phyloP scores from a whole-genome alignment of 2,888 invertebrate genomes.

The Horisme vitalbata region DNA sequence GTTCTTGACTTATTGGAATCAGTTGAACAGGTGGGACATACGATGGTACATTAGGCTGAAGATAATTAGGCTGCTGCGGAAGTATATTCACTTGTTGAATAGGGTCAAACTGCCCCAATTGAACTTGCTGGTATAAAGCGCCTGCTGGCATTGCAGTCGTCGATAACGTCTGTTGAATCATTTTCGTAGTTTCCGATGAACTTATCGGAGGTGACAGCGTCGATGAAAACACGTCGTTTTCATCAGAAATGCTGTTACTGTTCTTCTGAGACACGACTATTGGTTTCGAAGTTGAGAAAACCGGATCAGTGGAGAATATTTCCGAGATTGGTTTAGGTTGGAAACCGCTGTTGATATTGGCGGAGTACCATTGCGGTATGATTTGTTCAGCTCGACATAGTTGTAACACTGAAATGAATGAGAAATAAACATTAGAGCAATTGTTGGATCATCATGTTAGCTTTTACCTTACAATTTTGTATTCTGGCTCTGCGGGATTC shows the following conservation, averaged over 20 bases:
- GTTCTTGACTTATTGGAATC: neutral
- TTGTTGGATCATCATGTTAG: too few species aligned
- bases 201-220: conserved; percentile 34
- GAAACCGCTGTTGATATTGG: conserved; percentile 68
- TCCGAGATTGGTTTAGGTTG: conserved; percentile 70
- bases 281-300: conserved; percentile 57
- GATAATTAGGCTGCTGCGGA: conserved; percentile 12
- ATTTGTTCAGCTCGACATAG: conserved; percentile 67
- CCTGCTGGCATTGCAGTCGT: conserved; percentile 28
- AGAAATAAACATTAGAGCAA: neutral
- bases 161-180: conserved; percentile 4
- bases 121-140: conserved; percentile 13
- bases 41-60: conserved; percentile 10
- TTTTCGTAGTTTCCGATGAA: conserved; percentile 8
- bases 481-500: too few species aligned
- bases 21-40: conserved; percentile 6
- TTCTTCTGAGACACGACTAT: conserved; percentile 41
- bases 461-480: too few species aligned
- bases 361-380: conserved; percentile 67
- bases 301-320: conserved; percentile 60
- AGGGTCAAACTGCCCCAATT: conserved; percentile 8
- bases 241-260: conserved; percentile 27
- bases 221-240: conserved; percentile 36
- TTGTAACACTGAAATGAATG: conserved; percentile 71
- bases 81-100: conserved; percentile 6